Base-by-base conservation (phyloP, 2,888 invertebrate species). In the Apodemia zela region DNA sequence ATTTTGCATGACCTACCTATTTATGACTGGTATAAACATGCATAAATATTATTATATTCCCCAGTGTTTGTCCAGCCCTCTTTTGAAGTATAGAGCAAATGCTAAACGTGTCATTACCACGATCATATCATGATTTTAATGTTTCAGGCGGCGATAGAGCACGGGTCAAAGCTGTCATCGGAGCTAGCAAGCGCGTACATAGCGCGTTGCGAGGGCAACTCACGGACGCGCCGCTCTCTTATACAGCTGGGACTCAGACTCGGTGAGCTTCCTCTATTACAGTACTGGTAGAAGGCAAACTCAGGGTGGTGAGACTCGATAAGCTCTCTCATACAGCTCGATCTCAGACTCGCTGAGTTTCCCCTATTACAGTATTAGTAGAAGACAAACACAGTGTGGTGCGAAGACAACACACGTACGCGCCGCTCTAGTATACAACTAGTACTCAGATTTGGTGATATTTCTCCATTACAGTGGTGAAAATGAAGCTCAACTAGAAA, bases 231-330 rank as follows among this genome's bases (percentile, higher is more conserved):
- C 49, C 80, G 86, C 66, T 89, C 93, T 3, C 89, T 95, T 66
- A 94, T 95, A 88, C 93, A 95, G 65, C 93, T 94, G 72, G 94
- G 94, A 61, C 89, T 93, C 25, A 84, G 92, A 72, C 87, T 95
- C 35, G 93, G 94, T 78, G 79, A 86, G 75, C 71, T 38, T 38
- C 13, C 21, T 6, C 18, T 21, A 21, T 42, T 13, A 38, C 4
- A 13, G 6, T 59, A 21, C 33, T 59, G n/a, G 25, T 18, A 15
- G 1, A 17, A 35, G 4, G 21, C 13, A 38, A 33, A 8, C 8
- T 68, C 84, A 29, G 65, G 71, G 63, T 78, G 82, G 63, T 87
- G 87, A 67, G 33, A 33, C 33, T 2, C 33, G 33, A 7, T 1
- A 1, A n/a, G n/a, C 25, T 25, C 2, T 25, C 2, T 25, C 25